Evolutionary conservation across 2,113 vertebrate species (phyloP).

Genomic region (Etheostoma spectabile): DNA sequence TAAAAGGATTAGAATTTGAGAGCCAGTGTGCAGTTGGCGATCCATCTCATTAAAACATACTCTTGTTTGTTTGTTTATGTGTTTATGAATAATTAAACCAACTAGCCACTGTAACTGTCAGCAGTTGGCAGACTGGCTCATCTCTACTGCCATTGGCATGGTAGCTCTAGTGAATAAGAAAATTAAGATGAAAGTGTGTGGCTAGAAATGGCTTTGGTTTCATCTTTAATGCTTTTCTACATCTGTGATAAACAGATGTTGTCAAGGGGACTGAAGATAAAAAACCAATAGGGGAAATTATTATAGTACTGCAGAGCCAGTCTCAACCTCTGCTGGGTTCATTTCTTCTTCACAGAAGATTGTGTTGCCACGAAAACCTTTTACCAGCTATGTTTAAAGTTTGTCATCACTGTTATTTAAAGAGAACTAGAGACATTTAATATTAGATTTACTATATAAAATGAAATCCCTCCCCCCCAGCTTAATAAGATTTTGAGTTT

Average conservation of each 20-base stretch:
- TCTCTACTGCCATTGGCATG: conserved; percentile 53
- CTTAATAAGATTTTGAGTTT: conserved; percentile 25
- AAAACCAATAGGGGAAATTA: conserved; percentile 20
- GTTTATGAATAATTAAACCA: conserved; percentile 78
- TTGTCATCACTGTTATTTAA: conserved; percentile 21
- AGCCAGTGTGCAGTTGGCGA: conserved; percentile 46
- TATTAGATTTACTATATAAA: conserved; percentile 24
- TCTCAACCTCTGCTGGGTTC: not conserved
- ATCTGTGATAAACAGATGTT: conserved; percentile 25
- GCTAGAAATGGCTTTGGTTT: conserved; percentile 39
- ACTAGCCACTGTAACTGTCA: conserved; percentile 66
- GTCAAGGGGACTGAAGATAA: conserved; percentile 11
- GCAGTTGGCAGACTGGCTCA: conserved; percentile 59
- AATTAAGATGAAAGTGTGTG: conserved; percentile 46
- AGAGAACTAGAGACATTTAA: not conserved
- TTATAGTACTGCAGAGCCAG: not conserved
- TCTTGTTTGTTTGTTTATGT: conserved; percentile 61
- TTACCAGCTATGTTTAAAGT: conserved; percentile 24
- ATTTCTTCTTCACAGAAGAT: conserved; percentile 3
- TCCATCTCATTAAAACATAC: conserved; percentile 68
- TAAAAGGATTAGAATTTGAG: conserved; percentile 57
- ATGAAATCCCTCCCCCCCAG: not conserved
- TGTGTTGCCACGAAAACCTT: conserved; percentile 23
- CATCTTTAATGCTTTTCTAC: conserved; percentile 29
- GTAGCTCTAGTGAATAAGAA: conserved; percentile 19